These are phyloP conservation scores for Lagria hirta DNA, from an alignment of 2,888 invertebrate genomes.

Conservation along the genomic window DNA sequence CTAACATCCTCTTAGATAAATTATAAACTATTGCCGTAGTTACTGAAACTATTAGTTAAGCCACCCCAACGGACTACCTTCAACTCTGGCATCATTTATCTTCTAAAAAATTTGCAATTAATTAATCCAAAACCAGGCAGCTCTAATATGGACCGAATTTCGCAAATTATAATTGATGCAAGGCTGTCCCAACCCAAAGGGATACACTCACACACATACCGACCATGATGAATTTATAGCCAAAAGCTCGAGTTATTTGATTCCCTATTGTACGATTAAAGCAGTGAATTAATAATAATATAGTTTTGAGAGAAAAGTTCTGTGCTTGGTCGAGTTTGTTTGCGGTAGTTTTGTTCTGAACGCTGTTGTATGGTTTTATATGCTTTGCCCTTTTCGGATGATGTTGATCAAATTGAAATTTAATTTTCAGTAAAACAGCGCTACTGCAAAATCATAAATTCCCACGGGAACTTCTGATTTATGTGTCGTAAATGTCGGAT, in stretches of 20 bases:
- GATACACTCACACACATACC: slow-evolving; percentile 12
- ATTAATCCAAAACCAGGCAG: slow-evolving; percentile 11
- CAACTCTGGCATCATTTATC: slow-evolving; percentile 7
- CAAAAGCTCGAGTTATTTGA: slow-evolving; percentile 17
- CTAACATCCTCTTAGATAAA: too few species aligned
- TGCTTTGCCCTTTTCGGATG: slow-evolving; percentile 6
- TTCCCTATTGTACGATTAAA: slow-evolving; percentile 18
- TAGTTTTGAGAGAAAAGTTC: slow-evolving; percentile 16
- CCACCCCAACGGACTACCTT: slow-evolving; percentile 1
- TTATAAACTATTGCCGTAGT: too few species aligned
- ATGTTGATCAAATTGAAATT: slow-evolving; percentile 22
- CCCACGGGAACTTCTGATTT: slow-evolving; percentile 12
- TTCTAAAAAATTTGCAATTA: slow-evolving; percentile 16
- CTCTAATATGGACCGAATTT: slow-evolving; percentile 2
- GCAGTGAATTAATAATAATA: slow-evolving; percentile 21
- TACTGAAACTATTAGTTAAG: slow-evolving; percentile 18
- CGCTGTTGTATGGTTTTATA: slow-evolving; percentile 15
- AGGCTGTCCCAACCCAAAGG: slow-evolving; percentile 8
- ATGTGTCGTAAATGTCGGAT: slow-evolving; percentile 15
- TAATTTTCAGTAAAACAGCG: slow-evolving; percentile 16
- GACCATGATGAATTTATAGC: slow-evolving; percentile 18
- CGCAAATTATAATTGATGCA: slow-evolving; percentile 19
- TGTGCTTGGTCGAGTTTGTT: too few species aligned
- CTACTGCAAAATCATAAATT: slow-evolving; percentile 19
- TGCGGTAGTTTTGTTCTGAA: slow-evolving; percentile 13